Percentiles rank a stretch among this genome's conserved stretches.
Evolutionary conservation across 2,888 invertebrate species (phyloP).

Genomic region (Leptogaster cylindrica): DNA sequence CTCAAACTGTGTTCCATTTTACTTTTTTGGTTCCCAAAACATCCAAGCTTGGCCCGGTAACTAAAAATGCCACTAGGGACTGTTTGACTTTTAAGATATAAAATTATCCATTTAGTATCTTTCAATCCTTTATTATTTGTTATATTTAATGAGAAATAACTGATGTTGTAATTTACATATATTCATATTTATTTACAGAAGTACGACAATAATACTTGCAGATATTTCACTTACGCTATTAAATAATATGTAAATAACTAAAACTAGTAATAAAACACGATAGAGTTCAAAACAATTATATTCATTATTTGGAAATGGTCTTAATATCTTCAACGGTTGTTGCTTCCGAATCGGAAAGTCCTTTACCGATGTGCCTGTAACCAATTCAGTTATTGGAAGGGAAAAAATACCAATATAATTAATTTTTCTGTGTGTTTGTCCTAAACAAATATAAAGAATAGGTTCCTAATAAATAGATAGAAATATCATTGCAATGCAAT

Average conservation of each 20-base stretch:
- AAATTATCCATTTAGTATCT: too few species aligned
- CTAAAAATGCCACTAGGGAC: too few species aligned
- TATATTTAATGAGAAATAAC: not conserved
- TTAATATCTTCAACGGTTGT: conserved; percentile 51
- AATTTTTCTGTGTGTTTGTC: conserved; percentile 6
- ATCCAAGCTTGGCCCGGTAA: too few species aligned
- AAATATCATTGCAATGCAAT: not conserved
- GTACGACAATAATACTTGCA: conserved; percentile 31
- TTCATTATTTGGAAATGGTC: conserved; percentile 13
- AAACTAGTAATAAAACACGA: conserved; percentile 22
- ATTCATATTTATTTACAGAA: conserved; percentile 21
- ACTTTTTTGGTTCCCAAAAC: not conserved
- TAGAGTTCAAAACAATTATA: conserved; percentile 11
- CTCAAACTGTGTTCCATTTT: not conserved
- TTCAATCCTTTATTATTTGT: too few species aligned
- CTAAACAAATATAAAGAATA: too few species aligned
- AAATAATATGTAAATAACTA: not conserved
- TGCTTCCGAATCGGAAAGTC: conserved; percentile 54
- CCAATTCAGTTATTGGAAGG: conserved; percentile 45
- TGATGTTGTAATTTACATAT: conserved; percentile 14
- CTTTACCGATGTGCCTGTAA: conserved; percentile 52
- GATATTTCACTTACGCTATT: not conserved
- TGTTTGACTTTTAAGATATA: too few species aligned
- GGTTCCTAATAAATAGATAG: not conserved
- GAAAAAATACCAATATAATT: conserved; percentile 30